Evolutionary conservation across 1,140 invertebrate genomes (phyloP), one percentile per base, ranked within the genome.

Genomic region (Rhopalosiphum padi): DNA sequence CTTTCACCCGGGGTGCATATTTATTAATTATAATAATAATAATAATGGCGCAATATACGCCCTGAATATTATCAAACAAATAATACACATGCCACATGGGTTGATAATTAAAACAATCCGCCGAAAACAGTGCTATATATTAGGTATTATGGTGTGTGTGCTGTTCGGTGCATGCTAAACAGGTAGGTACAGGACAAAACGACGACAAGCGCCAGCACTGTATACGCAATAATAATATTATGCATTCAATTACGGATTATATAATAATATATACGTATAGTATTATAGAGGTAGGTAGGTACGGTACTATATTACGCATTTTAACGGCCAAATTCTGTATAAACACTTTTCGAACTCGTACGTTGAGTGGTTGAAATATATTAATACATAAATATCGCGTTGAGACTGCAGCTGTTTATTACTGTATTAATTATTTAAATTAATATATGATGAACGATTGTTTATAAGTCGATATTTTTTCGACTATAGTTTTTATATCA

Each of bases 151-250:
- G 60, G 60, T 68, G 60, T 68, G 60, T 68, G 60, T n/a, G 30
- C 60, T 18, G 60, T 68, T 68, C 30, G 60, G 60, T 68, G 60
- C 60, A 68, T 68, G 60, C 30, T 68, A 68, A 68, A 68, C 60
- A 68, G 60, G 60, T 68, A 68, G 30, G 30, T 68, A 68, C 5
- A 6, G 60, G 11, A 68, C 60, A 68, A 68, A n/a, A 68, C 30
- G 60, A 68, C 60, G 60, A 68, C 60, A n/a, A n/a, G 60, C 60
- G 60, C 60, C 30, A n/a, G 30, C 30, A 3, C 60, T 3, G 60
- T 68, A 68, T 68, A 68, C 60, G 60, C 60, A 68, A 68, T 68
- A 68, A 68, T 68, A 68, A 68, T 68, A 68, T 68, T 68, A 68
- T 68, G 60, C 60, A 68, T 68, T 68, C 60, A 68, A 68, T 68